A percentile compares a stretch with the other conserved stretches of the same genome.
These are phyloP conservation scores for Mastomys natalensis DNA, from an alignment of 2,113 vertebrate genomes.

Conservation along the genomic window DNA sequence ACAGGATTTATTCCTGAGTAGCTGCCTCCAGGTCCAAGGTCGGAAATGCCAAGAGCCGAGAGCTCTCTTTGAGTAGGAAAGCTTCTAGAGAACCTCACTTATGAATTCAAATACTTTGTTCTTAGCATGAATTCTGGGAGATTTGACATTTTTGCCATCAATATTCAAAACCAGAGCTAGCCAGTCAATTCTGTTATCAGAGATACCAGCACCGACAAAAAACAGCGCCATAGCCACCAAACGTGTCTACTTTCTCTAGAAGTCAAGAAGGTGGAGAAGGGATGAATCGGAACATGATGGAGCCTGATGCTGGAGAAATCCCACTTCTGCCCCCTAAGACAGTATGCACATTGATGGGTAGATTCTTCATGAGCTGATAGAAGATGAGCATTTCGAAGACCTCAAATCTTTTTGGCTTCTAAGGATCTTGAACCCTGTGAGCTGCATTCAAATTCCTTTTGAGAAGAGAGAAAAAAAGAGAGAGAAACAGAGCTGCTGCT, in stretches of 20 bases:
- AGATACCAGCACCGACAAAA: neutral
- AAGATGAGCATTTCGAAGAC: neutral
- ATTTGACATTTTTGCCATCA: constrained; percentile 3
- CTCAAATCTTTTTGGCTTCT: neutral
- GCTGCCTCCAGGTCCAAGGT: neutral
- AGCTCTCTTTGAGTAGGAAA: neutral
- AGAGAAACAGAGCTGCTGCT: neutral
- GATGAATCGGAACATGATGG: neutral
- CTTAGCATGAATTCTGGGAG: neutral
- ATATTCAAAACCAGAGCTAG: neutral
- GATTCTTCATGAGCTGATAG: neutral
- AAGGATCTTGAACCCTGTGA: neutral
- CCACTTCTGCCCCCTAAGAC: neutral
- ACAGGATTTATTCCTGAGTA: neutral
- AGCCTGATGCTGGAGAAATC: neutral
- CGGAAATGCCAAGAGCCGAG: neutral
- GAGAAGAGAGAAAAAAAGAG: neutral
- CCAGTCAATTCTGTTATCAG: neutral
- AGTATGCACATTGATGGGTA: neutral
- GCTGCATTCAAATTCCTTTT: neutral
- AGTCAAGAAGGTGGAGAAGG: neutral
- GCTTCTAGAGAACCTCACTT: neutral
- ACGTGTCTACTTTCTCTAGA: neutral
- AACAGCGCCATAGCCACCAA: neutral
- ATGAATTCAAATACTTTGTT: neutral